Evolutionary conservation across 2,888 invertebrate genomes (phyloP), one percentile per base, ranked within the genome.

Genomic region (Antitype chi): DNA sequence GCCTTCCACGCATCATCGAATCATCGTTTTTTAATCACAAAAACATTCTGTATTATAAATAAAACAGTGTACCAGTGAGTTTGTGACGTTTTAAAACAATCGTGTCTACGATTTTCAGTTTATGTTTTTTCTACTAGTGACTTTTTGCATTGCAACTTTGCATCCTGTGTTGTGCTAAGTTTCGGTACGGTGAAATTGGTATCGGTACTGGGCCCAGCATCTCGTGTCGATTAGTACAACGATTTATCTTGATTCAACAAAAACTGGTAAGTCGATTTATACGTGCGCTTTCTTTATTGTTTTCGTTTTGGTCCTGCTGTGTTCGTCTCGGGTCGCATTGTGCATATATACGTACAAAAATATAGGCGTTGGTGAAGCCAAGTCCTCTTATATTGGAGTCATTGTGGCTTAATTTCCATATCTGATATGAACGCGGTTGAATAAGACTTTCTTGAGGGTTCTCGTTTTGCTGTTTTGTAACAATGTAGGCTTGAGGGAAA

Each of bases 161-260:
- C 84, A 81, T 85, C 80, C 63, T 77, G 88, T 88, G 89, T 82
- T 88, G 88, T 88, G 89, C 75, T 85, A 70, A 85, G 86, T 87
- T 89, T 85, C 6, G 81, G 88, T 81, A 77, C 89, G 89, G 94
- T 94, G 94, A 93, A 94, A 93, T 93, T 94, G 90, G 90, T 91
- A 90, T 90, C 90, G 91, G 89, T 90, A 89, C 89, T 89, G 89
- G 90, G 88, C 87, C 84, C 87, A 89, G 84, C 81, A 85, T 87
- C 89, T 89, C 82, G 91, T 88, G 93, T 91, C 91, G 92, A 93
- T 94, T 92, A 92, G 91, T 91, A 91, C 91, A 94, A 93, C 91
- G 90, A 90, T 91, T 93, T 94, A 94, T 94, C 94, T 93, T 91
- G 94, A 87, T 93, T 93, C 92, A 89, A 91, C 89, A 91, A 87